phyloP scores from a whole-genome alignment of 2,888 invertebrate genomes.

The Euspilapteryx auroguttella region DNA sequence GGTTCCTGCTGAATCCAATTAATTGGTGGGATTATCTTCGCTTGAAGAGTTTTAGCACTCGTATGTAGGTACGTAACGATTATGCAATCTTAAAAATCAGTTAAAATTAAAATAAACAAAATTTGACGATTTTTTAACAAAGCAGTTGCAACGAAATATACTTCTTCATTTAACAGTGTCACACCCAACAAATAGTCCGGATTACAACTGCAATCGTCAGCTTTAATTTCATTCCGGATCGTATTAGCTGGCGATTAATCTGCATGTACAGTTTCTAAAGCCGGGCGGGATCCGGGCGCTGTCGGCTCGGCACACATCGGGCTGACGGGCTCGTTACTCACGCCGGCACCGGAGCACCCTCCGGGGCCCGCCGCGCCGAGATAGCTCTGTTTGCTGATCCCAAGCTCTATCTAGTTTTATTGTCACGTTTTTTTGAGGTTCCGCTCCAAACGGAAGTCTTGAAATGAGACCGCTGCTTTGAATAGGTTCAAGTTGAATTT shows the following conservation, averaged over 20 bases:
- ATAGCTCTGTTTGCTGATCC: conserved; percentile 36
- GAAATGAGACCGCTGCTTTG: background rate
- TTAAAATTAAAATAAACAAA: too few relatives aligned
- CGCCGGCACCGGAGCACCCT: conserved; percentile 36
- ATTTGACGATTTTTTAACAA: too few relatives aligned
- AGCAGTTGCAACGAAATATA: too few relatives aligned
- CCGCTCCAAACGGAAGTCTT: background rate
- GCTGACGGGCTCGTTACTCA: conserved; percentile 57
- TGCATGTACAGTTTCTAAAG: conserved; percentile 22
- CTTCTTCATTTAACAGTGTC: too few relatives aligned
- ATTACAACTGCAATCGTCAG: conserved; percentile 51
- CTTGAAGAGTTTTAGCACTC: too few relatives aligned
- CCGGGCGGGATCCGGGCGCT: background rate
- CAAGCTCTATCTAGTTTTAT: conserved; percentile 13
- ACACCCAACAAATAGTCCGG: conserved; percentile 57
- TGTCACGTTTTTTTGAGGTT: too few relatives aligned
- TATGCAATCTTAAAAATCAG: too few relatives aligned
- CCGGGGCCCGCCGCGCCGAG: conserved; percentile 21
- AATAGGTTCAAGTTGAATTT: too few relatives aligned
- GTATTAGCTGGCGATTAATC: conserved; percentile 58
- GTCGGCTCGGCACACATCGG: conserved; percentile 44
- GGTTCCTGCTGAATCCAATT: conserved; percentile 55
- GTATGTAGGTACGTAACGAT: too few relatives aligned
- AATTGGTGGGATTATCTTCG: conserved; percentile 60
- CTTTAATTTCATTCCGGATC: conserved; percentile 55